These are phyloP conservation scores for Capitulum mitella DNA, from an alignment of 2,888 invertebrate genomes.

Conservation along the genomic window DNA sequence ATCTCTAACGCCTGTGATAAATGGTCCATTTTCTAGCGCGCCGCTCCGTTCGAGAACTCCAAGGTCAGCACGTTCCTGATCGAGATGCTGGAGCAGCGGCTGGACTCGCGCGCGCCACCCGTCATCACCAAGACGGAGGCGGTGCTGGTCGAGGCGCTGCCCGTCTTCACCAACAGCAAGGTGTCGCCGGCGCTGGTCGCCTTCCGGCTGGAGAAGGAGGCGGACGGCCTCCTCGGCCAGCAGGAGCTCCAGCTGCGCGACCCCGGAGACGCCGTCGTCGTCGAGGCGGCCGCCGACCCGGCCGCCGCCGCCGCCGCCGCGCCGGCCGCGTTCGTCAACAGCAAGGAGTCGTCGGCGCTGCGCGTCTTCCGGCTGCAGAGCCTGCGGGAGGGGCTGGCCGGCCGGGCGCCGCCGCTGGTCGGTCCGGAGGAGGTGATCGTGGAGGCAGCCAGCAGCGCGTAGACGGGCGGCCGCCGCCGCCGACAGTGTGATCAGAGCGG, in stretches of 20 bases:
- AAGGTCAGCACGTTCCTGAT: neutral
- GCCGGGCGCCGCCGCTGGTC: neutral
- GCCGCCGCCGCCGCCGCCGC: neutral
- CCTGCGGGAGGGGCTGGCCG: neutral
- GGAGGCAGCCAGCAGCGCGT: neutral
- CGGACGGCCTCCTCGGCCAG: neutral
- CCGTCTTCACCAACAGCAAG: conserved; percentile 10
- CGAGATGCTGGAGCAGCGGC: neutral
- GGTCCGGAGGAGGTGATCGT: neutral
- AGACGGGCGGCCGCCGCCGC: neutral
- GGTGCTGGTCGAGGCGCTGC: neutral
- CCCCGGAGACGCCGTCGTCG: neutral
- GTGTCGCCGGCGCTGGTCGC: neutral
- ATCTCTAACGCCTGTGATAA: too few species aligned
- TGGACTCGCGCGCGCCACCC: neutral
- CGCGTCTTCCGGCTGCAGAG: neutral
- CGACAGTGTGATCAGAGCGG: too few species aligned
- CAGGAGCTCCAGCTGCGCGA: neutral
- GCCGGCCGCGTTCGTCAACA: neutral
- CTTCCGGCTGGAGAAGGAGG: neutral
- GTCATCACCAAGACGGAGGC: neutral
- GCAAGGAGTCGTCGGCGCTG: conserved; percentile 1
- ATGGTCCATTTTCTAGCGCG: too few species aligned
- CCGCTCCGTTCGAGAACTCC: neutral
- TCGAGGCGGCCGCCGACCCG: neutral